Base-by-base conservation (phyloP, 2,113 vertebrate species). In the Microcebus jonahi region DNA sequence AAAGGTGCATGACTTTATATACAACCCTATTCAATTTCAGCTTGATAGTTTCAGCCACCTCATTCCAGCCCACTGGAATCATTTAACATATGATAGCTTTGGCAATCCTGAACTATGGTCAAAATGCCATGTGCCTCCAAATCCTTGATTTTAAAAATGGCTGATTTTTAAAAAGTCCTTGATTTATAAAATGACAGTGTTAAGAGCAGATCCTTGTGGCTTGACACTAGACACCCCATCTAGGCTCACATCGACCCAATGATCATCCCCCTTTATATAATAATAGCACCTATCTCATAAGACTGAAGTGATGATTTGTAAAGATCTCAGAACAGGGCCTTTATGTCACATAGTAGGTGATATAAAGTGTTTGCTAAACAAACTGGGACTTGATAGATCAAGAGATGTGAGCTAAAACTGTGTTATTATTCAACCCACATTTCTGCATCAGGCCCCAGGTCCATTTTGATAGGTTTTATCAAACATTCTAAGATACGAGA, bases 281-380 rank as follows among this genome's bases (percentile, higher is more conserved):
- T 45, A 73, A 45, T 0, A 95, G 65, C 39, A 48, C 11, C 48
- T 6, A 39, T 13, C 42, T 68, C 88, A n/a, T 23, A 81, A 89
- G 79, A 96, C 20, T 45, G 89, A 76, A 0, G 0, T 15, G 59
- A 48, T 85, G 53, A 85, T 84, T 77, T 81, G 31, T 92, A 73
- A 94, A 80, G 21, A 14, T 84, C 71, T 91, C 80, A 85, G 55
- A 59, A 79, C 10, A 65, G 42, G 53, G 27, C 36, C 65, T 45
- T 45, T 45, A 45, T 88, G 45, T 20, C 63, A 57, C 36, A 68
- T 8, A 34, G 45, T 55, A 23, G 63, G n/a, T 68, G 34, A 93
- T 23, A 70, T 29, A 67, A 91, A 65, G 34, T 48, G 34, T 68
- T 95, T 42, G 21, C 27, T 83, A 65, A 89, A 96, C 71, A 96